A percentile compares a stretch with the other conserved stretches of the same genome.
Evolutionary conservation across 2,888 invertebrate genomes (phyloP).

Genomic region (Adelognathus sp.): DNA sequence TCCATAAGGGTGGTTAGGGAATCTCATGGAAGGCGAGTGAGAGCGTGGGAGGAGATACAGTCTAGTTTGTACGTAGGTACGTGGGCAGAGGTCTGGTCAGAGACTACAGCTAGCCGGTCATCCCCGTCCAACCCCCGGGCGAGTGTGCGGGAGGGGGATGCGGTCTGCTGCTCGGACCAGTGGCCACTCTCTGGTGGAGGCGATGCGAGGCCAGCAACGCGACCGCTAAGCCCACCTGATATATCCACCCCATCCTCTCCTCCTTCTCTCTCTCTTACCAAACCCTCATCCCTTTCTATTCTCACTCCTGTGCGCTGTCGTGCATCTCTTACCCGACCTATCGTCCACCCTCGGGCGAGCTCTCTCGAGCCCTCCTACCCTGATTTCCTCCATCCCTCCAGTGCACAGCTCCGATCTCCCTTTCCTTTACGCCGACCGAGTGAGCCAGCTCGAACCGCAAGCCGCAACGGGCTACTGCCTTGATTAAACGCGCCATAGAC

Average conservation of each 20-base stretch:
- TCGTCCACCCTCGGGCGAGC: constrained; percentile 55
- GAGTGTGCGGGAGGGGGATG: constrained; percentile 66
- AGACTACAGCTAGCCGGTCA: constrained; percentile 44
- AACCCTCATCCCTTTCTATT: constrained; percentile 7
- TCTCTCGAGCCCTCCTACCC: constrained; percentile 52
- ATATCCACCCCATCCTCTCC: constrained; percentile 72
- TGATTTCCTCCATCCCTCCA: constrained; percentile 54
- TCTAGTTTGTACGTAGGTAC: constrained; percentile 35
- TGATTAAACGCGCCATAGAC: constrained; percentile 82
- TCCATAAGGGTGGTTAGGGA: constrained; percentile 53
- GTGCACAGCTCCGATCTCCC: constrained; percentile 61
- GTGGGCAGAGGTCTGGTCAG: constrained; percentile 17
- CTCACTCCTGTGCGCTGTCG: constrained; percentile 15
- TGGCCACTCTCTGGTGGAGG: constrained; percentile 78
- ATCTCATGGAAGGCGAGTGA: constrained; percentile 40
- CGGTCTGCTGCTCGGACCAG: constrained; percentile 65
- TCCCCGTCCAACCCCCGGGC: constrained; percentile 40
- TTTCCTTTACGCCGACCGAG: constrained; percentile 75
- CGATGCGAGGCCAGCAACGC: constrained; percentile 75
- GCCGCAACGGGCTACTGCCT: constrained; percentile 81
- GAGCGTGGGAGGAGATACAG: constrained; percentile 4
- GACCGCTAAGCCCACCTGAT: constrained; percentile 80
- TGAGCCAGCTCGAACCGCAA: constrained; percentile 78
- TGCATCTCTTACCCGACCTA: constrained; percentile 50
- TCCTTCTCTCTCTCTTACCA: constrained; percentile 36